These are phyloP conservation scores for Choristoneura fumiferana DNA, from an alignment of 1,140 invertebrate species.

Conservation along the genomic window DNA sequence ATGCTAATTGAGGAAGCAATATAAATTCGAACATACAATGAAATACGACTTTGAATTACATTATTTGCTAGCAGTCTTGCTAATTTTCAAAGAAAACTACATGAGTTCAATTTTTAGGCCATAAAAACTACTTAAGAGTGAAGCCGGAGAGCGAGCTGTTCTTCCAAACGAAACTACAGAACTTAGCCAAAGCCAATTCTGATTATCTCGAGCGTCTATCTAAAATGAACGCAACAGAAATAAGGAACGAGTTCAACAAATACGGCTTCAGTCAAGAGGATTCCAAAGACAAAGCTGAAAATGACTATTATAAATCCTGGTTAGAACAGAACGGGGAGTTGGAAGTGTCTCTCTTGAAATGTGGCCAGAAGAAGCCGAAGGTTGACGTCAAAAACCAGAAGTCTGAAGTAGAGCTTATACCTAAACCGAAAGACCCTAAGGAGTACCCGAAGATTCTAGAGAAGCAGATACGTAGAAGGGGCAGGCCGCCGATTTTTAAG, in stretches of 20 bases:
- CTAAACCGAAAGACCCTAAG: slow-evolving; percentile 42
- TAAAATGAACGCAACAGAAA: slow-evolving; percentile 59
- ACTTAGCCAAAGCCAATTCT: slow-evolving; percentile 49
- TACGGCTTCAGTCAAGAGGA: slow-evolving; percentile 55
- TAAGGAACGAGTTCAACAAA: slow-evolving; percentile 61
- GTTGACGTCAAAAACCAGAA: slow-evolving; percentile 44
- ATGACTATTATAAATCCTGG: slow-evolving; percentile 74
- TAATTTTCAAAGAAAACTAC: no score
- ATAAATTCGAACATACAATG: no score
- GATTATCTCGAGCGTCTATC: slow-evolving; percentile 60
- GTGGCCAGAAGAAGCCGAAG: slow-evolving; percentile 51
- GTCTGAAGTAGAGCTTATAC: slow-evolving; percentile 66
- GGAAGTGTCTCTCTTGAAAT: slow-evolving; percentile 67
- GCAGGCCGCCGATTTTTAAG: slow-evolving; percentile 64
- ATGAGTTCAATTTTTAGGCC: slow-evolving; percentile 43
- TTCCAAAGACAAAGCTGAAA: slow-evolving; percentile 45
- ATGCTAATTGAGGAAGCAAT: no score
- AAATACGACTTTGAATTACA: no score
- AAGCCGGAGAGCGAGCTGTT: slow-evolving; percentile 70
- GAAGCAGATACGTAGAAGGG: slow-evolving; percentile 49
- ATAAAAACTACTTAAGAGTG: slow-evolving; percentile 47
- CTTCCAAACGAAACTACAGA: slow-evolving; percentile 62
- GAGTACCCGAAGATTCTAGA: slow-evolving; percentile 49
- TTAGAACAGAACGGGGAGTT: slow-evolving; percentile 72
- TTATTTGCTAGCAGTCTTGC: no score